Conservation (phyloP, 1,140 invertebrate genomes). For the Nylanderia fulva region DNA sequence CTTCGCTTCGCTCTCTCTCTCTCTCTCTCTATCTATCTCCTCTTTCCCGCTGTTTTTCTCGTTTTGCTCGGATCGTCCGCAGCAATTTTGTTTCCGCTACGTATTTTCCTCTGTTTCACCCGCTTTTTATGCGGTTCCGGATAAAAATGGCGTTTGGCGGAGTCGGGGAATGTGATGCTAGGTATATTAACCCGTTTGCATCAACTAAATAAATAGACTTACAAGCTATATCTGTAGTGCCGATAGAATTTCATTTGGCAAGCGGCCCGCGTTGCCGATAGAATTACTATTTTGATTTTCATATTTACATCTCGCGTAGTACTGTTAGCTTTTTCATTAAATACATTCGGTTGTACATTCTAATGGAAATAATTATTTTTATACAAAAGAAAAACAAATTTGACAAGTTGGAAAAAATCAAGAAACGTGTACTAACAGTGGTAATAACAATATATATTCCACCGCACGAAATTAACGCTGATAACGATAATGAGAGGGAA, state of each 20-base stretch:
- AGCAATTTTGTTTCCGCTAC: constrained; percentile 43
- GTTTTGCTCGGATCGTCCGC: constrained; percentile 20
- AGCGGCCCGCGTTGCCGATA: constrained; percentile 14
- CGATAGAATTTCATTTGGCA: constrained; percentile 43
- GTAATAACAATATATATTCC: not conserved
- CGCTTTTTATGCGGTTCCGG: constrained; percentile 32
- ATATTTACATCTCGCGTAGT: not conserved
- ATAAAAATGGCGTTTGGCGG: constrained; percentile 25
- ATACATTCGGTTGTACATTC: not conserved
- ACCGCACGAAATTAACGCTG: not conserved
- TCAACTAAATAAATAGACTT: constrained; percentile 39
- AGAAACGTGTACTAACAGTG: not conserved
- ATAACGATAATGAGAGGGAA: not conserved
- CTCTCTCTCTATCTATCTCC: not conserved
- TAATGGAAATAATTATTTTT: no score
- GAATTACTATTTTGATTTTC: not conserved
- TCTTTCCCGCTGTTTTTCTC: not conserved
- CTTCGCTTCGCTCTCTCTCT: not conserved
- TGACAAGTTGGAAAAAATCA: not conserved
- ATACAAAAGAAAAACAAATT: no score
- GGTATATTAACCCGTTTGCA: constrained; percentile 49
- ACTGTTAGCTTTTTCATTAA: constrained; percentile 22
- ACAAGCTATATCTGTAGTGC: not conserved
- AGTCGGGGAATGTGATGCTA: constrained; percentile 27
- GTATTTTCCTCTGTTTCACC: constrained; percentile 30